These are phyloP conservation scores for Psittacula derbiana DNA, from an alignment of 2,797 vertebrate genomes.

Conservation along the genomic window DNA sequence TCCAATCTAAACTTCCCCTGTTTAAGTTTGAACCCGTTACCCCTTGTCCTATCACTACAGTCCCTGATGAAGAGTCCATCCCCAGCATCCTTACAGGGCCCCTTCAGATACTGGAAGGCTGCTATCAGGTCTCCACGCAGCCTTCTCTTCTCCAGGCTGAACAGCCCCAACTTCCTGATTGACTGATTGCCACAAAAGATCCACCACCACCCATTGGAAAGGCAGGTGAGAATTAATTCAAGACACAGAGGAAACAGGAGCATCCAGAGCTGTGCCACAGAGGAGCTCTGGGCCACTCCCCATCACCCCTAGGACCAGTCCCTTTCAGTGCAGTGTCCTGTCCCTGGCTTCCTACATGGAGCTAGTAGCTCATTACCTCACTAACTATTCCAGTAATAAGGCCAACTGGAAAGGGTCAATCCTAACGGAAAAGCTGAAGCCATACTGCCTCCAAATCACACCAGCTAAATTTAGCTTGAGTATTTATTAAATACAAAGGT, in stretches of 20 bases:
- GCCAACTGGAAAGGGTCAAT: background rate
- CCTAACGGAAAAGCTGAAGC: background rate
- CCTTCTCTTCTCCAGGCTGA: too few species aligned
- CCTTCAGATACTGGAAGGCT: too few species aligned
- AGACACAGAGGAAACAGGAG: accelerated
- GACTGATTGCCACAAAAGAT: background rate
- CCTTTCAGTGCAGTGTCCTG: background rate
- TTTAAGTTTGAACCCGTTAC: too few species aligned
- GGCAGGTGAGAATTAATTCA: background rate
- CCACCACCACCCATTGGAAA: background rate
- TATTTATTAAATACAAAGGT: background rate
- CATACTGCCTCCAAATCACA: background rate
- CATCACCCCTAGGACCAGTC: background rate
- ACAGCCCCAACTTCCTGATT: background rate
- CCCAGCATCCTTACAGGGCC: too few species aligned
- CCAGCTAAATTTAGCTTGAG: background rate
- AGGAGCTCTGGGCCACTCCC: background rate
- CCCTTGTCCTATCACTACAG: too few species aligned
- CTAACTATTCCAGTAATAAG: background rate
- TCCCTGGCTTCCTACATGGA: background rate
- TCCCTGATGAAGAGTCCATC: too few species aligned
- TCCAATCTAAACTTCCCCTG: too few species aligned
- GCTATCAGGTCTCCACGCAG: too few species aligned
- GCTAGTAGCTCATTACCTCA: background rate
- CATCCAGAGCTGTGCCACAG: background rate